Conservation (phyloP, 2,888 invertebrate species). For the Cerastis rubricosa region DNA sequence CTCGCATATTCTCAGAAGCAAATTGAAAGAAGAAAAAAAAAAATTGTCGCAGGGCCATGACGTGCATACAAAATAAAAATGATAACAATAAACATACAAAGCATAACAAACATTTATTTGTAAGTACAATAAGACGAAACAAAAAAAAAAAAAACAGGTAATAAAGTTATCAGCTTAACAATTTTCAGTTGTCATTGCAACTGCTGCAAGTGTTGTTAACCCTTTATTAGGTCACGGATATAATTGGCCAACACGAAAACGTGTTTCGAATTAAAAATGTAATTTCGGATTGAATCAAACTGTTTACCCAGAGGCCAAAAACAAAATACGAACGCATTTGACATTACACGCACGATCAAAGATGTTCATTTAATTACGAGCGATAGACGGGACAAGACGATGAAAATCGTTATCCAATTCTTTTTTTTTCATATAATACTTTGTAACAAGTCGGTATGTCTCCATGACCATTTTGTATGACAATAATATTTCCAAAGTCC, state of each 20-base stretch:
- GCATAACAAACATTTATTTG: too few species aligned
- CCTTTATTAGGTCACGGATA: slow-evolving; percentile 29
- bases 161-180: too few species aligned
- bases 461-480: not conserved
- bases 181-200: not conserved
- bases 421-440: not conserved
- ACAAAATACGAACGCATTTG: not conserved
- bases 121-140: too few species aligned
- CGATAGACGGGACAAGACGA: not conserved
- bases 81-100: too few species aligned
- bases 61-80: too few species aligned
- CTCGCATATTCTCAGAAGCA: not conserved
- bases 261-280: not conserved
- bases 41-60: too few species aligned
- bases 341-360: not conserved
- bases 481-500: not conserved
- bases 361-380: not conserved
- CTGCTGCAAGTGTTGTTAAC: slow-evolving; percentile 26
- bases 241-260: slow-evolving; percentile 26
- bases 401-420: not conserved
- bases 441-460: not conserved
- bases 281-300: not conserved
- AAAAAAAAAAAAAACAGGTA: too few species aligned
- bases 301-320: not conserved
- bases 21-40: too few species aligned